These are phyloP conservation scores for Hormaphis cornu DNA, from an alignment of 1,140 invertebrate genomes.

Conservation along the genomic window DNA sequence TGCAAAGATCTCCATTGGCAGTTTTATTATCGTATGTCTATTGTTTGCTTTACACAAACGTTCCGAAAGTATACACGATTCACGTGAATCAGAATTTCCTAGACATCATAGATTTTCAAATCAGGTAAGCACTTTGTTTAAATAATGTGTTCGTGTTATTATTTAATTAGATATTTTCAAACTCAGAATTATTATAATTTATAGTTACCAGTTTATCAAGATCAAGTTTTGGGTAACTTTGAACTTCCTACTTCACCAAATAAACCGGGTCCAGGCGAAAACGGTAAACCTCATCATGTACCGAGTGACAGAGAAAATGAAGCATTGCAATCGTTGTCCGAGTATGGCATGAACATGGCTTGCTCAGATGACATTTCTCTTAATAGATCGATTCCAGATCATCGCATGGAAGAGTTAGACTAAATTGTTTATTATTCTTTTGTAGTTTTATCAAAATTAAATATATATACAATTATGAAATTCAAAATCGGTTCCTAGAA, in stretches of 20 bases:
- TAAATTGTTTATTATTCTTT: not conserved
- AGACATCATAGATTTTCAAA: not conserved
- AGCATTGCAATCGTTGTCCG: constrained; percentile 61
- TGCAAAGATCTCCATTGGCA: constrained; percentile 12
- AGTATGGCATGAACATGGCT: constrained; percentile 96
- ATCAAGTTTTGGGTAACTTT: constrained; percentile 49
- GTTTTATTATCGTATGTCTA: constrained; percentile 1
- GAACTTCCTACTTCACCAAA: constrained; percentile 53
- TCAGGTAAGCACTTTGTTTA: not conserved
- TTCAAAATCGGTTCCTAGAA: no score
- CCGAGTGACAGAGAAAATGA: constrained; percentile 55
- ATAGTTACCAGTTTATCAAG: not conserved
- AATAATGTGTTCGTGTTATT: not conserved
- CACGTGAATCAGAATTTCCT: not conserved
- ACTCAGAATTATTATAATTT: not conserved
- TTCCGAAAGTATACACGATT: not conserved
- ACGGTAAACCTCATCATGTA: constrained; percentile 65
- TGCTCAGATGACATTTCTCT: constrained; percentile 87
- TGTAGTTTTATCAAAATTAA: not conserved
- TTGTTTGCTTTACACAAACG: constrained; percentile 9
- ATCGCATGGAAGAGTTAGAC: constrained; percentile 67
- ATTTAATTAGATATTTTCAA: not conserved
- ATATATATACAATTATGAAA: not conserved
- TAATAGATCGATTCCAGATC: constrained; percentile 75
- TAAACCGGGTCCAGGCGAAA: constrained; percentile 72